Percentiles rank a stretch among this genome's conserved stretches.
These are phyloP conservation scores for Aselliscus stoliczkanus DNA, from an alignment of 2,797 vertebrate species.

Conservation along the genomic window DNA sequence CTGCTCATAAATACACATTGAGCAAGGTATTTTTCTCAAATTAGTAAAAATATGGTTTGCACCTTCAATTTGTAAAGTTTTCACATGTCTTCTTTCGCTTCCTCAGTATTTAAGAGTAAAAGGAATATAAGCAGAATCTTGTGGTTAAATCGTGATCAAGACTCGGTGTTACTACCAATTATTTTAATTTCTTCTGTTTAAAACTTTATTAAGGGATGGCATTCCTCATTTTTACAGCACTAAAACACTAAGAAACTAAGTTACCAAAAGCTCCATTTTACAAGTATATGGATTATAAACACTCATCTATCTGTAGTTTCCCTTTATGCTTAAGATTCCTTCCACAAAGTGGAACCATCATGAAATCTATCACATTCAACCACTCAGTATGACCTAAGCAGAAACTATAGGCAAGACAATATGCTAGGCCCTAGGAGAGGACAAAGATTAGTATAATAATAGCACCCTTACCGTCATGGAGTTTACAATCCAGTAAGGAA, in stretches of 20 bases:
- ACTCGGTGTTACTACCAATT: neutral
- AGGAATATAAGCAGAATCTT: neutral
- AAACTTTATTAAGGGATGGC: neutral
- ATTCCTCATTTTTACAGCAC: neutral
- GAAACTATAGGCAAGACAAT: neutral
- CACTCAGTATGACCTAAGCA: neutral
- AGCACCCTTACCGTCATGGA: neutral
- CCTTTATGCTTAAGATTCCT: neutral
- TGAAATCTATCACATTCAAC: neutral
- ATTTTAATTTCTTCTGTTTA: conserved; percentile 22
- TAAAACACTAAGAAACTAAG: conserved; percentile 3
- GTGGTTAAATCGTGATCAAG: neutral
- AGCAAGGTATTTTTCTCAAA: conserved; percentile 26
- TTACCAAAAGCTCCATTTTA: neutral
- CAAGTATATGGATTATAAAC: neutral
- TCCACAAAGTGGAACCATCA: neutral
- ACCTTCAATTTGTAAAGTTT: conserved; percentile 28
- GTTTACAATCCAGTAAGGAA: neutral
- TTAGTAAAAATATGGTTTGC: conserved; percentile 15
- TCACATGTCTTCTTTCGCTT: conserved; percentile 39
- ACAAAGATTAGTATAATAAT: neutral
- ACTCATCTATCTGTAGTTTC: neutral
- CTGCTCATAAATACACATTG: neutral
- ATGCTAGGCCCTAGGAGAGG: neutral
- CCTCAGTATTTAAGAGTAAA: neutral